Evolutionary conservation across 2,113 vertebrate species (phyloP).

Genomic region (Hyla sarda): DNA sequence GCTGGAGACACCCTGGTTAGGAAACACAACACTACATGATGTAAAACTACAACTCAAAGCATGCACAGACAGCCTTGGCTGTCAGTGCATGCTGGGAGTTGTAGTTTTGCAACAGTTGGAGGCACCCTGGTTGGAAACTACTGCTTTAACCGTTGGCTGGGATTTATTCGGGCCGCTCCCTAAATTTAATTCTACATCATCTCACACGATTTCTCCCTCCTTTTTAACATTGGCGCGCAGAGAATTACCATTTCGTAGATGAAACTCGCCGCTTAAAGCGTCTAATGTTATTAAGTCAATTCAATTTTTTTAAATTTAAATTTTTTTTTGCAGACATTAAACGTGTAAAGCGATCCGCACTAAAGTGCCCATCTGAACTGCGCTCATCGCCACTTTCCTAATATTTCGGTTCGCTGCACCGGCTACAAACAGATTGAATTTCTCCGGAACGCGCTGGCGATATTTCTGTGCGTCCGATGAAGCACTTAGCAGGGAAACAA

Average conservation of each 20-base stretch:
- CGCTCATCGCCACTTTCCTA: not conserved
- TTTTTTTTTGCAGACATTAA: not conserved
- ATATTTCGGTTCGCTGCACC: constrained; percentile 11
- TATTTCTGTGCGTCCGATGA: constrained; percentile 20
- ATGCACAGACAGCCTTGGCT: too few relatives aligned
- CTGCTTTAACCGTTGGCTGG: not conserved
- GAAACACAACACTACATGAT: too few relatives aligned
- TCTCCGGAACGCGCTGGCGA: not conserved
- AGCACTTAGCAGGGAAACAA: constrained; percentile 36
- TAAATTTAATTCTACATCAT: not conserved
- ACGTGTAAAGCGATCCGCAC: constrained; percentile 2
- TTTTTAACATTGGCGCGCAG: not conserved
- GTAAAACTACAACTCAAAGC: too few relatives aligned
- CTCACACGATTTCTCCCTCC: not conserved
- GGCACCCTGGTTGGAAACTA: too few relatives aligned
- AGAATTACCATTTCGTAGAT: constrained; percentile 6
- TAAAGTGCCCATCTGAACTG: not conserved
- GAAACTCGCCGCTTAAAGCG: not conserved
- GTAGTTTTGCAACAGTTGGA: too few relatives aligned
- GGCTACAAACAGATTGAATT: constrained; percentile 30
- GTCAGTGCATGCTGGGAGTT: too few relatives aligned
- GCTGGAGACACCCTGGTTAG: too few relatives aligned
- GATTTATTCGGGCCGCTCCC: not conserved
- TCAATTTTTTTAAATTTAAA: too few relatives aligned
- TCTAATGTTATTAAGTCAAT: not conserved